These are phyloP conservation scores for Hippoglossus stenolepis DNA, from an alignment of 2,113 vertebrate genomes.

Conservation along the genomic window DNA sequence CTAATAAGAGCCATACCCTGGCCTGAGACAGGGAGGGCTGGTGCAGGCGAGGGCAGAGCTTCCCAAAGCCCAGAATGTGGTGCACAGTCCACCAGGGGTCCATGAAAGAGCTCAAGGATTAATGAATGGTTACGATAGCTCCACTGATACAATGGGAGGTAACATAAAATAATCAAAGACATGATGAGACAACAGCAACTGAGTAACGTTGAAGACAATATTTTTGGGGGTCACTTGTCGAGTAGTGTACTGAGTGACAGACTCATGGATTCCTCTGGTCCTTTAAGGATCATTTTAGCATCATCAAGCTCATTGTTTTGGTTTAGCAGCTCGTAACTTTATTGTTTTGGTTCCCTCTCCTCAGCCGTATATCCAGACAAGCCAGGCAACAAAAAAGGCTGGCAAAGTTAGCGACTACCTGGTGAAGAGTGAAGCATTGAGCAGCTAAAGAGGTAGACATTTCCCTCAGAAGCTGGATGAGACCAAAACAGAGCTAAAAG, in stretches of 20 bases:
- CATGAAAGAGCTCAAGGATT: conserved; percentile 31
- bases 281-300: background rate
- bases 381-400: too few relatives aligned
- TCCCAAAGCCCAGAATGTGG: conserved; percentile 29
- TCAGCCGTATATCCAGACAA: too few relatives aligned
- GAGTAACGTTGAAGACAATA: background rate
- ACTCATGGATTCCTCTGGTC: background rate
- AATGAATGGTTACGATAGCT: conserved; percentile 32
- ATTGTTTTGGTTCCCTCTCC: too few relatives aligned
- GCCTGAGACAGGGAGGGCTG: conserved; percentile 50
- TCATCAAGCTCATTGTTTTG: background rate
- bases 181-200: background rate
- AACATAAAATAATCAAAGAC: conserved; percentile 29
- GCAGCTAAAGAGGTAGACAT: background rate
- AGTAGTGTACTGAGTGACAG: too few relatives aligned
- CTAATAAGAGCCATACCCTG: conserved; percentile 84
- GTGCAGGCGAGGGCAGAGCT: conserved; percentile 9
- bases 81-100: conserved; percentile 33
- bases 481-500: conserved; percentile 1
- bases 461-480: background rate
- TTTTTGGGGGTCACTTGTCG: too few relatives aligned
- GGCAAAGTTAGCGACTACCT: too few relatives aligned
- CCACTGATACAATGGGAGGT: conserved; percentile 21
- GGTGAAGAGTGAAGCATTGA: background rate
- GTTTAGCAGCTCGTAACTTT: background rate